Percentiles rank a stretch among this genome's conserved stretches.
Conservation (phyloP, 37 sponge, comb jelly and placozoan species). For the Chondrilla cf. caribensis region DNA sequence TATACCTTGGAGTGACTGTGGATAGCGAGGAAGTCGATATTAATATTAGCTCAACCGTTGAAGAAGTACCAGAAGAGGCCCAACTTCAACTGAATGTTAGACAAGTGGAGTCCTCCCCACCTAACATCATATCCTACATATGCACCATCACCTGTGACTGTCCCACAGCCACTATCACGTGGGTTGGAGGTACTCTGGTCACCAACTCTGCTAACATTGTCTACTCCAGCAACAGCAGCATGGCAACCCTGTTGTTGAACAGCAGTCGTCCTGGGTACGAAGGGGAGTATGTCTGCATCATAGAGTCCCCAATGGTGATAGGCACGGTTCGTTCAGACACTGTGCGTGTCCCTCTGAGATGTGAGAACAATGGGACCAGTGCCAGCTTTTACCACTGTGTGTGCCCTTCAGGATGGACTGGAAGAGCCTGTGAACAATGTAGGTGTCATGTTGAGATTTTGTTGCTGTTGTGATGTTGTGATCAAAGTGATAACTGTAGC, state of each 20-base stretch:
- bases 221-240: neutral
- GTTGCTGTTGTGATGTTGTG: too few relatives aligned
- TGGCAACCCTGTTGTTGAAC: neutral
- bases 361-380: neutral
- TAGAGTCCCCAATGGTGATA: neutral
- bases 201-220: neutral
- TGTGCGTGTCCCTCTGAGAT: neutral
- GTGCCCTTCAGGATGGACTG: neutral
- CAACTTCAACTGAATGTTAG: neutral
- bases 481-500: too few relatives aligned
- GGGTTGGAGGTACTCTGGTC: neutral
- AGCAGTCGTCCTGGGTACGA: neutral
- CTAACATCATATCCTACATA: neutral
- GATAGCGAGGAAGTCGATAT: neutral
- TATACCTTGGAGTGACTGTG: neutral
- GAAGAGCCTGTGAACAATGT: neutral
- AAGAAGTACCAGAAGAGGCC: neutral
- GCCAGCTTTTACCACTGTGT: neutral
- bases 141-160: conserved; percentile 10
- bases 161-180: neutral
- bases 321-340: neutral
- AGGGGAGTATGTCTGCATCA: conserved; percentile 3
- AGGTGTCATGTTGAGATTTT: neutral
- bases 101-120: neutral
- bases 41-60: neutral